Evolutionary conservation across 2,797 vertebrate genomes (phyloP).

Genomic region (Chelonia mydas): DNA sequence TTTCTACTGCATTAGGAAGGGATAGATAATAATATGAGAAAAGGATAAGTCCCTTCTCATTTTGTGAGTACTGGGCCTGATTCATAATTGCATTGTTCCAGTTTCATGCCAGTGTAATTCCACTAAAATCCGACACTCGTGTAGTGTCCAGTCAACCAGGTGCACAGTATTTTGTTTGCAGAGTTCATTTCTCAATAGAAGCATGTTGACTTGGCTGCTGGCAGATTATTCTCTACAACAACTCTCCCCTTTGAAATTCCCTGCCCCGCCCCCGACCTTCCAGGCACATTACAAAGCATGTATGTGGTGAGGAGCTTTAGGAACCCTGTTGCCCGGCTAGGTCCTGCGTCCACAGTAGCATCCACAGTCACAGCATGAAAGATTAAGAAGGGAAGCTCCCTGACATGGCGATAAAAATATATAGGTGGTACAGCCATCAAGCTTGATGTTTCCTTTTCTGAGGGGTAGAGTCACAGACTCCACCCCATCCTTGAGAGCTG

Average conservation of each 20-base stretch:
- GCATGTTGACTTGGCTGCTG: background rate
- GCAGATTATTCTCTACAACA: background rate
- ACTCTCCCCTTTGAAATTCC: background rate
- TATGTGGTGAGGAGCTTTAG: background rate
- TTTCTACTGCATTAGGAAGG: background rate
- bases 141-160: background rate
- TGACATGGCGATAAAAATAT: background rate
- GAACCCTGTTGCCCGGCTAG: background rate
- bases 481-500: background rate
- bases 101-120: background rate
- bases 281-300: background rate
- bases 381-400: background rate
- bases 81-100: background rate
- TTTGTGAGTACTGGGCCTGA: background rate
- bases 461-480: background rate
- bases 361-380: background rate
- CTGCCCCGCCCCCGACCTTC: background rate
- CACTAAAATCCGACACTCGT: background rate
- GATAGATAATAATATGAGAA: background rate
- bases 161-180: background rate
- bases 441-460: background rate
- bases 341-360: background rate
- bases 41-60: background rate
- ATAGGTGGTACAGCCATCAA: background rate
- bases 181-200: conserved; percentile 5